Evolutionary conservation across 92 coral and sea anemone species (phyloP), one percentile per base, ranked within the genome.

Genomic region (Palythoa heliodiscus): DNA sequence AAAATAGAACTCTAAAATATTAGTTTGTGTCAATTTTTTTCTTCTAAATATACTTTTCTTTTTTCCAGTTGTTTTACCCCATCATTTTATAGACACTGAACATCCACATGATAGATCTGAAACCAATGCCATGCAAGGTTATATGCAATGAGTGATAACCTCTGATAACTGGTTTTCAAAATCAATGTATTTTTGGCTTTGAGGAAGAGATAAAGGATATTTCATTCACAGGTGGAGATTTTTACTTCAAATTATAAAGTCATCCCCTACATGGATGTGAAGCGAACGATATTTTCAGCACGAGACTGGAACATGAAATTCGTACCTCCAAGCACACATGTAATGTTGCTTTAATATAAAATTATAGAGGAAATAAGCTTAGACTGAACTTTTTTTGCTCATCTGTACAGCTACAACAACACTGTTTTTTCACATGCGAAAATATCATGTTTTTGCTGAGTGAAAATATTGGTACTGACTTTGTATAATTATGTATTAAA

Each of bases 1-100:
- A 95, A 94, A 63, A 93, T 90, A 16, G 97, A 93, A 86, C 88
- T 93, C 54, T 93, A 83, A 87, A 66, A 38, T 63, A n/a, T n/a
- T 15, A 35, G 35, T 20, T 38, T 82, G 9, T 43, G 50, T 43
- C 12, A 82, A 82, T 63, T 12, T 10, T 55, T 55, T 55, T 55
- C 61, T 55, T 63, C 23, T 63, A 24, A 4, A 19, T 19, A 63
- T n/a, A 63, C 29, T 8, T n/a, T 63, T 63, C 23, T 0, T 9
- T 63, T 63, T 63, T 19, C 23, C 69, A 63, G 9, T 8, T 43
- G 50, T 43, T 43, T 43, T 43, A 5, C 9, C 9, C 25, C 69
- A 63, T 63, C 22, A 63, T 19, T 63, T 63, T 23, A 63, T 63
- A 7, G 69, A n/a, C 20, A 4, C 25, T 63, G 69, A 63, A 19